Evolutionary conservation across 1,140 invertebrate genomes (phyloP), one percentile per base, ranked within the genome.

Genomic region (Micrasema minimum): DNA sequence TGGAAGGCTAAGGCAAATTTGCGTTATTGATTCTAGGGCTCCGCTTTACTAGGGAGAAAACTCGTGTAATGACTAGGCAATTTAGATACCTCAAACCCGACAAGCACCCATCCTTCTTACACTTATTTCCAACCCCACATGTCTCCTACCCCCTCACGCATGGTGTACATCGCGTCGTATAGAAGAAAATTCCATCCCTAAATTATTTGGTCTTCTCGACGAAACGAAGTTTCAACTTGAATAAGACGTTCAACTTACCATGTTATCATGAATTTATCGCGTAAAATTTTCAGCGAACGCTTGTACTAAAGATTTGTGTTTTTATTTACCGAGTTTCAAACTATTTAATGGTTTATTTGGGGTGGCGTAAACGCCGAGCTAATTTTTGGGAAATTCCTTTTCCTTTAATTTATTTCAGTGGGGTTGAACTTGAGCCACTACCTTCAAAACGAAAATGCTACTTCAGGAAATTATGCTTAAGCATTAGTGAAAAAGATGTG

Each of bases 41-140:
- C 31, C 31, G n/a, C 26, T 57, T 51, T 57, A 57, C 53, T 57
- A 57, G 53, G 53, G 53, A 57, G 53, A 57, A 18, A 57, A 57
- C 53, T 57, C 53, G 53, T 57, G 53, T 57, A 57, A 57, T 57
- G 53, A 57, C 53, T 57, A 57, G 53, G 53, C 53, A 57, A 57
- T 57, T 57, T 57, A 57, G 53, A 57, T 57, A 57, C 53, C 16
- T n/a, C 48, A 51, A 31, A 12, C 53, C 20, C 20, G 20, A 23
- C 48, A 14, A 6, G 11, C 20, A 14, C 48, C 20, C 48, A 20
- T 4, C 48, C 43, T 14, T 20, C 11, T n/a, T n/a, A n/a, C n/a
- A n/a, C n/a, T n/a, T n/a, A n/a, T n/a, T 1, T 1, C 48, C 9
- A 14, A 9, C 43, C 43, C 6, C 20, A n/a, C 53, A 23, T 0